Evolutionary conservation across 2,113 vertebrate species (phyloP).

Genomic region (Paraplagusia blochii): DNA sequence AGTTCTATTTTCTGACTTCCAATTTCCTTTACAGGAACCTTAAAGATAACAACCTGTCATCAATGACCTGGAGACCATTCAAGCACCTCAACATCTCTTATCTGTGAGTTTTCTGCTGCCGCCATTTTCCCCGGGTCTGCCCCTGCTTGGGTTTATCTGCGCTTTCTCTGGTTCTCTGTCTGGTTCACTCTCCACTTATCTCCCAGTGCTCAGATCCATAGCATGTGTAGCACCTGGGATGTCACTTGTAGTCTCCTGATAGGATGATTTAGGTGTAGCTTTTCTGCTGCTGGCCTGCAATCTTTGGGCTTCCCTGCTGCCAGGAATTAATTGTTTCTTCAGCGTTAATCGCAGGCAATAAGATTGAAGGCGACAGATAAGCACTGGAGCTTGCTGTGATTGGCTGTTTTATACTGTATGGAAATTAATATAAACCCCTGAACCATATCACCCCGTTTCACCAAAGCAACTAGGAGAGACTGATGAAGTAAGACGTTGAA

Average conservation of each 20-base stretch:
- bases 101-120: slow-evolving; percentile 84
- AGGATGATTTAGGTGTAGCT: slow-evolving; percentile 3
- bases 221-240: not conserved
- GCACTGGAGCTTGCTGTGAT: not conserved
- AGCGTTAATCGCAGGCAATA: not conserved
- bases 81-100: slow-evolving; percentile 89
- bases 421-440: too few relatives aligned
- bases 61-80: slow-evolving; percentile 91
- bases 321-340: not conserved
- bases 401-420: not conserved
- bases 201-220: not conserved
- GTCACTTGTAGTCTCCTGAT: slow-evolving; percentile 6
- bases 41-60: slow-evolving; percentile 92
- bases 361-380: not conserved
- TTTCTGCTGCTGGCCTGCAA: not conserved
- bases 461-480: too few relatives aligned
- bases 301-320: not conserved
- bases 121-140: slow-evolving; percentile 7
- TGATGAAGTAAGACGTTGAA: too few relatives aligned
- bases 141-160: not conserved
- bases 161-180: slow-evolving; percentile 1
- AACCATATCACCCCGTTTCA: too few relatives aligned
- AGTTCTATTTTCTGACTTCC: slow-evolving; percentile 24
- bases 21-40: slow-evolving; percentile 83
- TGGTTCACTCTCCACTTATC: slow-evolving; percentile 4